A percentile compares a stretch with the other conserved stretches of the same genome.
Conservation (phyloP, 2,113 vertebrate genomes). For the Rhinoptilus africanus region DNA sequence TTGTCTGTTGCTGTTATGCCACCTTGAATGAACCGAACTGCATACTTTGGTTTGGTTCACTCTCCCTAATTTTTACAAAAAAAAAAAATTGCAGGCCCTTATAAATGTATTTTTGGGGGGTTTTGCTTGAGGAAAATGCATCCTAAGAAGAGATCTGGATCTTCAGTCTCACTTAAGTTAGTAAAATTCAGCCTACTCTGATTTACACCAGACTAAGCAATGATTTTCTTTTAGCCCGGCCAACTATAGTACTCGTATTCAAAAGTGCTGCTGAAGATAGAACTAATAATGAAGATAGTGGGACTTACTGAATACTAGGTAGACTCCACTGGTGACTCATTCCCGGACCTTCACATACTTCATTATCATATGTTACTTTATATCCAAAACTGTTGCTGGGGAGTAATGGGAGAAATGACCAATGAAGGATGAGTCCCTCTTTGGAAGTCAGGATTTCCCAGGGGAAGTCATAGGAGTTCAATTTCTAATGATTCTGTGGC, state of each 20-base stretch:
- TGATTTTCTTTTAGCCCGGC: neutral
- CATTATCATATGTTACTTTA: neutral
- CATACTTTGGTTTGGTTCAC: neutral
- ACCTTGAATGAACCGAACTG: neutral
- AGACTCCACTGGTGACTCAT: neutral
- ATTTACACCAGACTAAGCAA: neutral
- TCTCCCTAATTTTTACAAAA: neutral
- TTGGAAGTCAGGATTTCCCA: neutral
- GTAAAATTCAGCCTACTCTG: neutral
- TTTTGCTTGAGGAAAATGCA: neutral
- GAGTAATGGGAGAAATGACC: accelerated
- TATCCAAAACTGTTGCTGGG: neutral
- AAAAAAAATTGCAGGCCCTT: neutral
- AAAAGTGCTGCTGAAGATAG: neutral
- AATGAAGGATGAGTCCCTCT: neutral
- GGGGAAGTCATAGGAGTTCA: neutral
- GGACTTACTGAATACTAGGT: neutral
- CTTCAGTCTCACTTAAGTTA: neutral
- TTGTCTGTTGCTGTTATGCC: neutral
- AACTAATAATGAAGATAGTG: neutral
- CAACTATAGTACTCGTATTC: neutral
- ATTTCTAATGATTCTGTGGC: neutral
- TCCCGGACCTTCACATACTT: neutral
- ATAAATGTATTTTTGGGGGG: neutral
- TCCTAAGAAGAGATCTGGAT: neutral